phyloP scores from a whole-genome alignment of 2,113 vertebrate species.

The Psammodynastes pulverulentus region DNA sequence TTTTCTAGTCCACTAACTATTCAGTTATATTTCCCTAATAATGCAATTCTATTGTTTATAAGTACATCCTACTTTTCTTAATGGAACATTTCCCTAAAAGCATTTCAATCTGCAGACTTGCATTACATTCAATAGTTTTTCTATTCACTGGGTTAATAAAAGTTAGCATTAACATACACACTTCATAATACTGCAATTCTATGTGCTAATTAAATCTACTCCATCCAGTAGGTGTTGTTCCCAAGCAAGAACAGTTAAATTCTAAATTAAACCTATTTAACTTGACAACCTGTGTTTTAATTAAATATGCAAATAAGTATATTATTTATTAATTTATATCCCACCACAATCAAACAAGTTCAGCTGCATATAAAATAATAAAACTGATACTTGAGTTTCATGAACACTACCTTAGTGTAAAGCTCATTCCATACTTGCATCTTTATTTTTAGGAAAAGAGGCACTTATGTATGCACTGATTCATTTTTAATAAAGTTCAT shows the following conservation, averaged over 20 bases:
- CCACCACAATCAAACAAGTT: not conserved
- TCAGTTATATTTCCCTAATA: not conserved
- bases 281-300: not conserved
- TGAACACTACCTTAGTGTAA: not conserved
- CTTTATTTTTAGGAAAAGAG: not conserved
- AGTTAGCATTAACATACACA: not conserved
- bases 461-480: not conserved
- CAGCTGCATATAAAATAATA: not conserved
- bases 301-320: not conserved
- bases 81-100: not conserved
- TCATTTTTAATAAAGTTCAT: not conserved
- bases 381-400: not conserved
- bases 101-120: not conserved
- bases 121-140: not conserved
- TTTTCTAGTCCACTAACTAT: not conserved
- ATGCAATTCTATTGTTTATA: not conserved
- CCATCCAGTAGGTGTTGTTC: not conserved
- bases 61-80: not conserved
- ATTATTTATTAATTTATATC: not conserved
- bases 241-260: not conserved
- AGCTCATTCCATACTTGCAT: not conserved
- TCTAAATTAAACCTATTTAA: not conserved
- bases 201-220: not conserved
- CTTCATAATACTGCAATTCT: not conserved
- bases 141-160: accelerated